These are phyloP conservation scores for Hephaestus fuliginosus DNA, from an alignment of 2,797 vertebrate genomes.

Conservation along the genomic window DNA sequence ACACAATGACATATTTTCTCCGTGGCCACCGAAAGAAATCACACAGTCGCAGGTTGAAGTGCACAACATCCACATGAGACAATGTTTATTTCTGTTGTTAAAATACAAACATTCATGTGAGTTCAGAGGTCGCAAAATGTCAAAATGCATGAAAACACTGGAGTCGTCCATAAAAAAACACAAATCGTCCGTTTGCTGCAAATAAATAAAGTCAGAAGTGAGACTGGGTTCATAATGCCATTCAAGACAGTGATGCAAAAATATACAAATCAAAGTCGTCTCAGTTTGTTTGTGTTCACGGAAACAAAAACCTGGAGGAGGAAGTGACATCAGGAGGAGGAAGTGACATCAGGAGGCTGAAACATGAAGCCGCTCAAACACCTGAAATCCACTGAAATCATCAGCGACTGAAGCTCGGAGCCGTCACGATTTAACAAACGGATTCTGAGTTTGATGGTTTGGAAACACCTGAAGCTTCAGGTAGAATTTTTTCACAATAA, in stretches of 20 bases:
- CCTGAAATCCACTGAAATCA: not conserved
- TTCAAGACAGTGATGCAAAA: slow-evolving; percentile 12
- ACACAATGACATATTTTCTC: too few relatives aligned
- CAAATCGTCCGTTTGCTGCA: slow-evolving; percentile 1
- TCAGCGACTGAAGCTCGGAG: not conserved
- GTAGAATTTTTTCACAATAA: not conserved
- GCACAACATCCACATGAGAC: slow-evolving; percentile 64
- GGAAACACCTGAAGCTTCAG: not conserved
- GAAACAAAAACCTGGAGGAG: slow-evolving; percentile 22
- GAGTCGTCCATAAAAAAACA: slow-evolving; percentile 13
- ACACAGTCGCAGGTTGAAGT: slow-evolving; percentile 25
- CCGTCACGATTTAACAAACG: not conserved
- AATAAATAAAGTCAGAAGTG: slow-evolving; percentile 45
- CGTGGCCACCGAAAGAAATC: slow-evolving; percentile 4
- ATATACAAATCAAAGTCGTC: slow-evolving; percentile 53
- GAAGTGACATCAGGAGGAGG: not conserved
- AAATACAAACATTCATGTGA: slow-evolving; percentile 62
- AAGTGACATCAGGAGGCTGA: not conserved
- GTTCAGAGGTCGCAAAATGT: slow-evolving; percentile 24
- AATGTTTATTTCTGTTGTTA: slow-evolving; percentile 73
- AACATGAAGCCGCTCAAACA: not conserved
- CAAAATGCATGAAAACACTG: slow-evolving; percentile 41
- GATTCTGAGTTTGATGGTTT: not conserved
- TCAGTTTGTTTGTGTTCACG: not conserved
- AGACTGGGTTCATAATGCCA: slow-evolving; percentile 51